Base-by-base conservation (phyloP, 2,888 invertebrate genomes). In the Busseola fusca region DNA sequence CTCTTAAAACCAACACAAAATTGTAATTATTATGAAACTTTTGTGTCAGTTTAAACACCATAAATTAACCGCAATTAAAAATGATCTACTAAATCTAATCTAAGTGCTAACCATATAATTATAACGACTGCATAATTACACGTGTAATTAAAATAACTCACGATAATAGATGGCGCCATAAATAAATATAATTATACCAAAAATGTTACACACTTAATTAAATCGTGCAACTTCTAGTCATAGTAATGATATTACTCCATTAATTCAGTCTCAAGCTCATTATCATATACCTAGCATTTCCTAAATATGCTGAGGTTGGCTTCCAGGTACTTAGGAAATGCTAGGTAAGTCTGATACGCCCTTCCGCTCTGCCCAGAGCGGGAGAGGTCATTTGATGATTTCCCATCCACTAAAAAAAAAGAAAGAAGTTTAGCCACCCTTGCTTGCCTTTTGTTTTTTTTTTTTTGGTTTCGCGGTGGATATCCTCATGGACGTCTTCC, bases 181-280 rank as follows among this genome's bases (percentile, higher is more conserved):
- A 79, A 78, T 78, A 74, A 79, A 67, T 64, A 74, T 79, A 68
- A 60, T 71, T 64, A 72, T 62, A 71, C 57, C 57, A 64, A 76
- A 72, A 76, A 69, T 57, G 52, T 69, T 64, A 27, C 64, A 21
- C 56, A 64, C 57, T 67, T 69, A 64, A 72, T 72, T 72, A 72
- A 76, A 64, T 50, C 72, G 57, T 54, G 80, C 50, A 63, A 37
- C 63, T n/a, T 48, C 48, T n/a, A 63, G 16, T n/a, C 30, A 16
- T 30, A n/a, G 62, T 62, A 16, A 45, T 10, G 9, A 9, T 27
- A 42, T 14, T 42, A 45, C 5, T 45, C 16, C 21, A 45, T 48
- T 63, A 48, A 48, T 63, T 59, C 21, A 45, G 27, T 9, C 21
- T 62, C 21, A 42, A 27, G 9, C 27, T 62, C 10, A n/a, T 48